Conservation (phyloP, 2,797 vertebrate species). For the Gambusia yucatana region DNA sequence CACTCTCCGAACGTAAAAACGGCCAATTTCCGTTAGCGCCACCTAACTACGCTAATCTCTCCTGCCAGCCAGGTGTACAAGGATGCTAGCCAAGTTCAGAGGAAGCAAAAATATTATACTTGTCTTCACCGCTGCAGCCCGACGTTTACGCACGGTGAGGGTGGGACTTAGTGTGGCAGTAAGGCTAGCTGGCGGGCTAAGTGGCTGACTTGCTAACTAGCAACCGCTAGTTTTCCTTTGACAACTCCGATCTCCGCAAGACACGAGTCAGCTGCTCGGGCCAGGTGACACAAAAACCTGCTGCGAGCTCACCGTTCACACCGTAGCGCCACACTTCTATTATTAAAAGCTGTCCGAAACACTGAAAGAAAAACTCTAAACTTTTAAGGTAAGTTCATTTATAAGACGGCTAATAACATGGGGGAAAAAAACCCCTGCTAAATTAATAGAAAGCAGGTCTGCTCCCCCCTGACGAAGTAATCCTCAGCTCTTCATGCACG, state of each 20-base stretch:
- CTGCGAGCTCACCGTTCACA: slow-evolving; percentile 17
- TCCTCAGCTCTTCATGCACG: slow-evolving; percentile 27
- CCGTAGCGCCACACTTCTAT: slow-evolving; percentile 15
- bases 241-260: slow-evolving; percentile 30
- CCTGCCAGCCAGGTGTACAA: slow-evolving; percentile 46
- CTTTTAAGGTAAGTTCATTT: slow-evolving; percentile 10
- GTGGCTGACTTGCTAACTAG: slow-evolving; percentile 57
- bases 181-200: slow-evolving; percentile 57
- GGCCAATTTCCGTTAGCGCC: slow-evolving; percentile 36
- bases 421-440: slow-evolving; percentile 2
- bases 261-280: slow-evolving; percentile 34
- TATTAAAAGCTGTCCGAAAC: neutral
- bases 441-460: slow-evolving; percentile 21
- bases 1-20: slow-evolving; percentile 42
- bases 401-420: neutral
- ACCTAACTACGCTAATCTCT: slow-evolving; percentile 29
- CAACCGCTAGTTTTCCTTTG: slow-evolving; percentile 38
- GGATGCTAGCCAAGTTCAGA: slow-evolving; percentile 64
- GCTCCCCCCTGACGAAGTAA: slow-evolving; percentile 27
- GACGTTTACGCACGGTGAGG: slow-evolving; percentile 70
- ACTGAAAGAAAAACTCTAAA: slow-evolving; percentile 7
- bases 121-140: slow-evolving; percentile 63
- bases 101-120: slow-evolving; percentile 26
- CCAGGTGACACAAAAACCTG: slow-evolving; percentile 33
- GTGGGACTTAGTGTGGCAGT: slow-evolving; percentile 69